Conservation (phyloP, 2,888 invertebrate species). For the Tachina fera region DNA sequence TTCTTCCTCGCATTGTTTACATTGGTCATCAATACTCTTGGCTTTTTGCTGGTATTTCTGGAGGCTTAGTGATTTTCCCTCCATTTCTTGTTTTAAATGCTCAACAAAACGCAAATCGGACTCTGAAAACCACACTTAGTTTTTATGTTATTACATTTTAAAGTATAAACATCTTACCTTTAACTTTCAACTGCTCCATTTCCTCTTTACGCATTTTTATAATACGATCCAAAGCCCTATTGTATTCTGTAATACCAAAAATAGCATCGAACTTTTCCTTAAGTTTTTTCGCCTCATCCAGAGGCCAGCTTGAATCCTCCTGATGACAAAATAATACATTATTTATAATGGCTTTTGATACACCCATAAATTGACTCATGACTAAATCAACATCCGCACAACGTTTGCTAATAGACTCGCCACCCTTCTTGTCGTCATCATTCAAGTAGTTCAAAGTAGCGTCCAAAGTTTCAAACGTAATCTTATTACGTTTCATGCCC, state of each 20-base stretch:
- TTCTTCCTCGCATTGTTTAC: slow-evolving; percentile 85
- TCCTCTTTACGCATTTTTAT: slow-evolving; percentile 88
- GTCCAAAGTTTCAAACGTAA: slow-evolving; percentile 87
- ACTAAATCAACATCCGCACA: slow-evolving; percentile 89
- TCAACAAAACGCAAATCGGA: slow-evolving; percentile 84
- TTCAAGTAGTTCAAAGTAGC: slow-evolving; percentile 85
- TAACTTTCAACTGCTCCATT: slow-evolving; percentile 83
- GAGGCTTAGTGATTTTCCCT: slow-evolving; percentile 85
- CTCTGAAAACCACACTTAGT: slow-evolving; percentile 79
- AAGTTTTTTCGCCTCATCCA: slow-evolving; percentile 95
- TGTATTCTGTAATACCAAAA: slow-evolving; percentile 96
- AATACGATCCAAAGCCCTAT: slow-evolving; percentile 92
- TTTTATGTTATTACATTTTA: neutral
- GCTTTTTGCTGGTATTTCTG: slow-evolving; percentile 86
- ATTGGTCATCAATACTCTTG: slow-evolving; percentile 85
- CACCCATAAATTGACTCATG: slow-evolving; percentile 87
- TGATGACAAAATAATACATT: slow-evolving; percentile 99
- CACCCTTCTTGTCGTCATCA: slow-evolving; percentile 82
- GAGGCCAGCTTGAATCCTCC: slow-evolving; percentile 98
- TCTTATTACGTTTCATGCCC: slow-evolving; percentile 84
- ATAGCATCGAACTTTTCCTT: slow-evolving; percentile 99
- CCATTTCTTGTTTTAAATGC: slow-evolving; percentile 86
- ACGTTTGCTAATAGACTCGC: slow-evolving; percentile 86
- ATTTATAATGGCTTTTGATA: slow-evolving; percentile 96
- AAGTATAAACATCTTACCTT: slow-evolving; percentile 82